Conservation (phyloP, 1,140 invertebrate genomes). For the Saxidomus purpurata region DNA sequence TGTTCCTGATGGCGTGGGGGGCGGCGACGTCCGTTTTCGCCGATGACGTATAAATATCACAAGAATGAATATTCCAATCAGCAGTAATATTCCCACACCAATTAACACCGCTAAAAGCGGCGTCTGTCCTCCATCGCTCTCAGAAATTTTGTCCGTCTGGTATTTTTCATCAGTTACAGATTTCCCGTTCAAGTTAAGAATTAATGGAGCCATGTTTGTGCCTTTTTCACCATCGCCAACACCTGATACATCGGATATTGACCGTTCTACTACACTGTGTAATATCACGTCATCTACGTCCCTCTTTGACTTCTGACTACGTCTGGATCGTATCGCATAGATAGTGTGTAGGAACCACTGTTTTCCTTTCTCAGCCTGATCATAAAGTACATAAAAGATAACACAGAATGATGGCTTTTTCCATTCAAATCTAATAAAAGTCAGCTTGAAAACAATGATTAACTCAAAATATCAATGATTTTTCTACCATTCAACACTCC, state of each 20-base stretch:
- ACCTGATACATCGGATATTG: conserved; percentile 70
- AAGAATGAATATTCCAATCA: conserved; percentile 75
- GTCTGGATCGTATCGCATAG: conserved; percentile 82
- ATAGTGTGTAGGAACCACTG: conserved; percentile 87
- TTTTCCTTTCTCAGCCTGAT: conserved; percentile 83
- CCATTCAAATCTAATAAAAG: too few relatives aligned
- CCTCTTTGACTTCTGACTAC: background rate
- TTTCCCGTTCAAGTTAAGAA: conserved; percentile 52
- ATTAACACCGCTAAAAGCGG: conserved; percentile 78
- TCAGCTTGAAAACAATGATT: too few relatives aligned
- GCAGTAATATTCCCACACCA: conserved; percentile 73
- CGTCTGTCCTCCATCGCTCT: conserved; percentile 63
- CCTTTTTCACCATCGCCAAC: conserved; percentile 81
- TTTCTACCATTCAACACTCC: too few relatives aligned
- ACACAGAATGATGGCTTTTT: too few relatives aligned
- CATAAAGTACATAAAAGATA: conserved; percentile 29
- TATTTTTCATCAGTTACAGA: conserved; percentile 67
- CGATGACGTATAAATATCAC: conserved; percentile 75
- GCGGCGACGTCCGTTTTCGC: conserved; percentile 77
- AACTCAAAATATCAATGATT: too few relatives aligned
- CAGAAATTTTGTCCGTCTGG: conserved; percentile 69
- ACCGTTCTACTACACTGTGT: conserved; percentile 49
- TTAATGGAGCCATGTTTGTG: conserved; percentile 85
- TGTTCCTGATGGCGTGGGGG: conserved; percentile 78
- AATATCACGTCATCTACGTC: conserved; percentile 8